Base-by-base conservation (phyloP, 2,113 vertebrate species). In the Tachycineta bicolor region DNA sequence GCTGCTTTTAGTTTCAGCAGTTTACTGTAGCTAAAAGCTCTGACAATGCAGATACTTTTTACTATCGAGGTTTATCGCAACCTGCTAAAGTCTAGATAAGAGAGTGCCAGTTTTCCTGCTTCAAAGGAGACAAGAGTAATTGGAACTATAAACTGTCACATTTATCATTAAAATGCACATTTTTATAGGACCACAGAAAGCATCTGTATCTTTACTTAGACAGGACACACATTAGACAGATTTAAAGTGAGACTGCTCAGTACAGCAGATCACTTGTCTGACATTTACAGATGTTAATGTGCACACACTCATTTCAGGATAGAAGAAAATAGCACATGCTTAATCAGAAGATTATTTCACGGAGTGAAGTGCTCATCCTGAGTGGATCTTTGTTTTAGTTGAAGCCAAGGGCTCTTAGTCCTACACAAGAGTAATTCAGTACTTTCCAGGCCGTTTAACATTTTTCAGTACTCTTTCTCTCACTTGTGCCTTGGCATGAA, bases 1-100 rank as follows among this genome's bases (percentile, higher is more conserved):
- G 97, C 96, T 98, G 98, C 87, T 98, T 98, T 97, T 88, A 93
- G 92, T 98, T 98, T 98, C 96, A 98, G 95, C 91, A 96, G 89
- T 97, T 97, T 98, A 95, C 62, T 97, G 69, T 91, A 92, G 78
- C 90, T 98, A 96, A 97, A 97, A 97, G 94, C 69, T 68, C 94
- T 92, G 82, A 93, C 78, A 96, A 92, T 88, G 79, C 96, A 97
- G 83, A 98, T 96, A 97, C 69, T 96, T 97, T 97, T 97, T 97
- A 82, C 87, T 97, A 97, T 97, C 94, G 80, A 95, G 91, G 96
- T 98, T 98, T 98, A 98, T 98, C 97, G 97, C 87, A 95, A 96
- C 94, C 95, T 98, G 96, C 95, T 97, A 97, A 96, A 96, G 93
- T 93, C 95, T 63, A 97, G 97, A 98, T 98, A 98, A 98, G 85